Base-by-base conservation (phyloP, 2,888 invertebrate species). In the Vandiemenella viatica region DNA sequence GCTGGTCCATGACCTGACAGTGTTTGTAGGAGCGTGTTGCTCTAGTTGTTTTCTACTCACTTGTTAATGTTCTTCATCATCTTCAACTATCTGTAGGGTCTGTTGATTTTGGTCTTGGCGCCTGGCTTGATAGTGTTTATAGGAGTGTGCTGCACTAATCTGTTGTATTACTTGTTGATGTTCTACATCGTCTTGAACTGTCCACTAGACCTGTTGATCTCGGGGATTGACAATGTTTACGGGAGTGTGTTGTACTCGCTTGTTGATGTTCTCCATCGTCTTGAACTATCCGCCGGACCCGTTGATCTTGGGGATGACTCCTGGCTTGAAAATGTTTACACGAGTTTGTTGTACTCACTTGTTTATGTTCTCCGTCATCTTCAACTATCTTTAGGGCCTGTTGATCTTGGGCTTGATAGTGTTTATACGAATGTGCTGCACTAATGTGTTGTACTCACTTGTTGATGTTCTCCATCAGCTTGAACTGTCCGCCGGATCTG, bases 401-500 rank as follows among this genome's bases (percentile, higher is more conserved):
- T 96, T 95, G 71, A 97, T 82, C 70, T 93, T 96, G 63, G 79
- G 53, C 96, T 79, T 71, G 58, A 98, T 70, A 66, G 86, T 89
- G 78, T 98, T 97, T 72, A 97, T 89, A 61, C 97, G 70, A n/a
- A 43, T 10, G 19, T 10, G 43, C 8, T 18, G n/a, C n/a, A n/a
- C n/a, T n/a, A n/a, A n/a, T n/a, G n/a, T n/a, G n/a, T n/a, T n/a
- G 16, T 10, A 71, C 80, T 76, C 66, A 95, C 84, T 81, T 75
- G 72, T 89, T 91, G 68, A 97, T 91, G 76, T 98, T 98, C 70
- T 99, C 97, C 97, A 98, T 98, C 83, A 97, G 84, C 67, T 96
- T 97, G 81, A 98, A 98, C 65, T 95, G 93, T 65, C 95, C 93
- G 59, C 95, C 93, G 43, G 82, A 79, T 58, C 82, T 79, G 76